Base-by-base conservation (phyloP, 2,797 vertebrate genomes). In the Mormyrus proboscirostris region DNA sequence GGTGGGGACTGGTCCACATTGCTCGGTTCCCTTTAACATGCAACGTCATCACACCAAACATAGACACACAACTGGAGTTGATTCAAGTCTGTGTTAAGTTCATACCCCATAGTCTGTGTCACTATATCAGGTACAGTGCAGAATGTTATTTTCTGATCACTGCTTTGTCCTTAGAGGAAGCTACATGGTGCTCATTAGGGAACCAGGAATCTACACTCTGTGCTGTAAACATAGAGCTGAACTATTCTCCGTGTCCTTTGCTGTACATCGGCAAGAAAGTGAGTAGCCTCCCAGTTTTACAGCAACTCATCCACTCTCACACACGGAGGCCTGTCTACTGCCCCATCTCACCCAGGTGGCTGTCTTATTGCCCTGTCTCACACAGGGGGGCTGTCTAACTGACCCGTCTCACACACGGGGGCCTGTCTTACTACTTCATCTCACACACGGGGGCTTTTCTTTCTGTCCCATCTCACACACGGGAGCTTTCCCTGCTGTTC, bases 181-280 rank as follows among this genome's bases (percentile, higher is more conserved):
- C 47, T 10, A 7, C 22, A 47, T 92, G 69, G 91, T 96, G 91
- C 88, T 93, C 90, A 94, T 96, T 91, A 90, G 59, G 0, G 92
- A 96, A 87, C 94, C 95, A 92, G 97, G 97, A 91, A 92, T 93
- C 76, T 95, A 97, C 90, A 93, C 49, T 0, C 93, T 99, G 91
- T 92, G 88, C 0, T 96, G 97, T 92, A 93, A 92, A 76, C 93
- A 89, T 1, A 50, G 90, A 91, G 93, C 87, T 0, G n/a, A 12
- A 91, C 94, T 90, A 86, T 95, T 92, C 86, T 96, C 93, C 1
- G 19, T 96, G 89, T 89, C 90, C 73, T 94, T 98, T 92, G 92
- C 92, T 93, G 92, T 98, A 90, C 91, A 89, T 91, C 92, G 96
- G 19, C 87, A 83, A 94, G 94, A 96, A 95, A 90, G 92, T 95